These are phyloP conservation scores for Erpornis zantholeuca DNA, from an alignment of 2,113 vertebrate species.

Conservation along the genomic window DNA sequence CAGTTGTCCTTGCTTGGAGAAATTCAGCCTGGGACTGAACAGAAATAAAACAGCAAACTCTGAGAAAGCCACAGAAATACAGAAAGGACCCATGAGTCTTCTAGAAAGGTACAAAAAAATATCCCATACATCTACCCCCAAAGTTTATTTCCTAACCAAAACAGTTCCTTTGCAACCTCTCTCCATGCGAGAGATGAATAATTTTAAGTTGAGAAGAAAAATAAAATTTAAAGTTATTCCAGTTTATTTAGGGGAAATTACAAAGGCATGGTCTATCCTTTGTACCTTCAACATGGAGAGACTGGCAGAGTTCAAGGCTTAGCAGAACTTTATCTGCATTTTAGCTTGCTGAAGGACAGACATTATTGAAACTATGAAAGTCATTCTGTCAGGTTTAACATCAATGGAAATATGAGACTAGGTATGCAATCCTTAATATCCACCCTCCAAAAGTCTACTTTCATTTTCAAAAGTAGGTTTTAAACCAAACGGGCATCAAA, in stretches of 20 bases:
- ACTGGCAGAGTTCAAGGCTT: background rate
- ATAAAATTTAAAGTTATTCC: background rate
- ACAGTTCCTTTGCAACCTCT: background rate
- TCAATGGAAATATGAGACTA: background rate
- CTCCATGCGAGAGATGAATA: background rate
- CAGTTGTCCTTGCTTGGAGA: background rate
- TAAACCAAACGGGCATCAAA: background rate
- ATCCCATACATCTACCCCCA: background rate
- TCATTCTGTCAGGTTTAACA: background rate
- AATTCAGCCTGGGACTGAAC: background rate
- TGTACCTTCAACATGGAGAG: background rate
- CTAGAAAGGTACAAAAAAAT: background rate
- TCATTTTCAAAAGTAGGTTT: background rate
- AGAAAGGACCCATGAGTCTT: background rate
- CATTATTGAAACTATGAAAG: background rate
- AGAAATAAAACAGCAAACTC: background rate
- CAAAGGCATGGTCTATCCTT: fast-evolving
- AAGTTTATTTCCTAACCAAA: background rate
- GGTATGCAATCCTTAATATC: background rate
- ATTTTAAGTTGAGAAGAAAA: background rate
- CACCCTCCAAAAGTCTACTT: background rate
- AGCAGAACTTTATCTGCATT: background rate
- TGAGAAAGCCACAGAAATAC: background rate
- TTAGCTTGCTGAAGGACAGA: background rate
- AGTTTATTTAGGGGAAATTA: background rate